Conservation (phyloP, 1,140 invertebrate species). For the Drosophila azteca region DNA sequence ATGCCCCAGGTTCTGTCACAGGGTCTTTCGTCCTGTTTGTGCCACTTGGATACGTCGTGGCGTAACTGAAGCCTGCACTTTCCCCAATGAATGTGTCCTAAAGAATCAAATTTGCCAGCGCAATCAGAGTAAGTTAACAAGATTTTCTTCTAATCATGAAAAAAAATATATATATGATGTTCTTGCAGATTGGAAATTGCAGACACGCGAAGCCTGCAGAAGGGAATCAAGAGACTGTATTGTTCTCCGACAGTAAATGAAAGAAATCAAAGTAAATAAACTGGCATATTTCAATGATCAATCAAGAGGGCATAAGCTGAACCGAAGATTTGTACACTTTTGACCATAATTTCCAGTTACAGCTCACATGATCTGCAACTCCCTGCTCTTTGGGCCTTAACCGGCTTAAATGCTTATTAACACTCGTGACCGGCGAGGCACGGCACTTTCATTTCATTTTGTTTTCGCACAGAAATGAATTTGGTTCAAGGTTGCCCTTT, state of each 20-base stretch:
- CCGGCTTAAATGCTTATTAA: slow-evolving; percentile 50
- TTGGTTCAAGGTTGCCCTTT: slow-evolving; percentile 65
- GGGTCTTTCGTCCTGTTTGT: slow-evolving; percentile 24
- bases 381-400: slow-evolving; percentile 15
- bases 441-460: slow-evolving; percentile 43
- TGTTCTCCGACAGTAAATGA: neutral
- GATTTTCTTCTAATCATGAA: neutral
- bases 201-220: neutral
- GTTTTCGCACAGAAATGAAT: slow-evolving; percentile 47
- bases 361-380: slow-evolving; percentile 28
- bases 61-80: slow-evolving; percentile 22
- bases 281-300: neutral
- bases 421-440: slow-evolving; percentile 43
- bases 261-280: neutral
- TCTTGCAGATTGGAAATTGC: slow-evolving; percentile 25
- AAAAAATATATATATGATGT: neutral
- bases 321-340: slow-evolving; percentile 41
- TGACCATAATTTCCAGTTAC: slow-evolving; percentile 34
- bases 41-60: slow-evolving; percentile 16
- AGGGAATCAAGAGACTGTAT: slow-evolving; percentile 15
- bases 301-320: slow-evolving; percentile 22
- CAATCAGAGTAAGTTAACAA: slow-evolving; percentile 15
- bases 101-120: slow-evolving; percentile 22
- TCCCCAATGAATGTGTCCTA: slow-evolving; percentile 20
- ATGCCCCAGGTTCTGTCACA: slow-evolving; percentile 17